Percentiles rank a stretch among this genome's conserved stretches.
Evolutionary conservation across 92 coral and sea anemone species (phyloP).

Genomic region (Ricordea florida): DNA sequence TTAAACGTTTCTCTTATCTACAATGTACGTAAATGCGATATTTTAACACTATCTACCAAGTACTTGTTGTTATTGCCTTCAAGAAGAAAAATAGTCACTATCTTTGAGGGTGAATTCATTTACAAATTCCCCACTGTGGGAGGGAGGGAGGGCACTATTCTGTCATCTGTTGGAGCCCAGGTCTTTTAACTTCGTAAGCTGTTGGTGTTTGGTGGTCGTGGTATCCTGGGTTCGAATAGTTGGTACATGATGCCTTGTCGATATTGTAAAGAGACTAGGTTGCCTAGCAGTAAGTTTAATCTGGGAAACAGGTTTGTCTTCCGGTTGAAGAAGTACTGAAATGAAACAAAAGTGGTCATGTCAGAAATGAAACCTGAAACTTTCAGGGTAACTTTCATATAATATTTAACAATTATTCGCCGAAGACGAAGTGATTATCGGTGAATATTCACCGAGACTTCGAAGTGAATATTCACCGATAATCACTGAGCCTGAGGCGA

Average conservation of each 20-base stretch:
- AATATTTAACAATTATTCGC: too few relatives aligned
- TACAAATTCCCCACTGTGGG: not conserved
- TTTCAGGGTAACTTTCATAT: not conserved
- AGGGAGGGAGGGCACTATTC: not conserved
- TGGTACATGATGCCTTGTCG: constrained; percentile 67
- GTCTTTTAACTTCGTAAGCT: constrained; percentile 18
- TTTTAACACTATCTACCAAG: too few relatives aligned
- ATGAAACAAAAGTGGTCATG: not conserved
- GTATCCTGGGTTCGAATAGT: constrained; percentile 16
- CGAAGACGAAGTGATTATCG: too few relatives aligned
- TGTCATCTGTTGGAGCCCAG: constrained; percentile 20
- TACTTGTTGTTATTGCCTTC: too few relatives aligned
- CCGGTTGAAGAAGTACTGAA: constrained; percentile 92
- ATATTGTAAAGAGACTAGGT: constrained; percentile 60
- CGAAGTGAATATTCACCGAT: too few relatives aligned
- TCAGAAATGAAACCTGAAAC: not conserved
- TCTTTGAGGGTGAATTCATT: not conserved
- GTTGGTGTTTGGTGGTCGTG: not conserved
- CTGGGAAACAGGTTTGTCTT: constrained; percentile 72
- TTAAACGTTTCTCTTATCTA: too few relatives aligned
- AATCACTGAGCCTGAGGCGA: too few relatives aligned
- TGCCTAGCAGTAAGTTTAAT: constrained; percentile 65
- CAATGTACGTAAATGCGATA: too few relatives aligned
- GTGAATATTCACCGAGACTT: too few relatives aligned
- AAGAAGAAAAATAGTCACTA: too few relatives aligned